These are phyloP conservation scores for Plagodis dolabraria DNA, from an alignment of 2,888 invertebrate genomes.

Conservation along the genomic window DNA sequence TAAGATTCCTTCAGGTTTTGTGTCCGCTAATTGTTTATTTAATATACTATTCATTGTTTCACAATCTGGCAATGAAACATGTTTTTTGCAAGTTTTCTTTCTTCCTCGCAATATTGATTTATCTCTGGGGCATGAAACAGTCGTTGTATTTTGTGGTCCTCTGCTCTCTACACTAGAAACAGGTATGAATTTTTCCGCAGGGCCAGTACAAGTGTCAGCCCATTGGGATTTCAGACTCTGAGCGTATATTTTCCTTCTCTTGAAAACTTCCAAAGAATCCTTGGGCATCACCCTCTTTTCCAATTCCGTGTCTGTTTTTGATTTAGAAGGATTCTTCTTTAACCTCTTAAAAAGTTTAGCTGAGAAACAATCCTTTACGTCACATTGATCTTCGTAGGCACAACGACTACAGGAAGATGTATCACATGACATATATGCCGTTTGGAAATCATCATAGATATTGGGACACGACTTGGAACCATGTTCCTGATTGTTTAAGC, in stretches of 20 bases:
- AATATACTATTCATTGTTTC: conserved; percentile 40
- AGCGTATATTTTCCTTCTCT: conserved; percentile 60
- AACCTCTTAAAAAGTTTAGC: conserved; percentile 46
- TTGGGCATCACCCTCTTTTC: conserved; percentile 57
- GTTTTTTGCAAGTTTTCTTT: conserved; percentile 46
- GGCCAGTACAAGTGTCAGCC: conserved; percentile 25
- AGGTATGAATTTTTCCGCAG: conserved; percentile 30
- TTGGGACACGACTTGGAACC: conserved; percentile 64
- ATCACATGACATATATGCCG: conserved; percentile 51
- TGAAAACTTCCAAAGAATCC: conserved; percentile 70
- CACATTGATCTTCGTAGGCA: conserved; percentile 22
- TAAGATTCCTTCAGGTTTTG: conserved; percentile 48
- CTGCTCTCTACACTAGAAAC: conserved; percentile 46
- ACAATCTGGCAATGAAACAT: conserved; percentile 53
- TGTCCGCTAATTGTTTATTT: conserved; percentile 27
- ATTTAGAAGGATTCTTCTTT: conserved; percentile 34
- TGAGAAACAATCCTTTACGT: conserved; percentile 25
- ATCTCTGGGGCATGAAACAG: conserved; percentile 31
- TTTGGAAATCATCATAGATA: conserved; percentile 57
- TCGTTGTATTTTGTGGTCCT: conserved; percentile 37
- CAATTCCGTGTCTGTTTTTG: conserved; percentile 30
- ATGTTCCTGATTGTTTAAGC: conserved; percentile 49
- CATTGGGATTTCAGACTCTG: conserved; percentile 55
- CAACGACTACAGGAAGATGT: conserved; percentile 49
- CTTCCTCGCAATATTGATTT: conserved; percentile 14